These are phyloP conservation scores for Cephus cinctus DNA, from an alignment of 1,140 invertebrate genomes.

Conservation along the genomic window DNA sequence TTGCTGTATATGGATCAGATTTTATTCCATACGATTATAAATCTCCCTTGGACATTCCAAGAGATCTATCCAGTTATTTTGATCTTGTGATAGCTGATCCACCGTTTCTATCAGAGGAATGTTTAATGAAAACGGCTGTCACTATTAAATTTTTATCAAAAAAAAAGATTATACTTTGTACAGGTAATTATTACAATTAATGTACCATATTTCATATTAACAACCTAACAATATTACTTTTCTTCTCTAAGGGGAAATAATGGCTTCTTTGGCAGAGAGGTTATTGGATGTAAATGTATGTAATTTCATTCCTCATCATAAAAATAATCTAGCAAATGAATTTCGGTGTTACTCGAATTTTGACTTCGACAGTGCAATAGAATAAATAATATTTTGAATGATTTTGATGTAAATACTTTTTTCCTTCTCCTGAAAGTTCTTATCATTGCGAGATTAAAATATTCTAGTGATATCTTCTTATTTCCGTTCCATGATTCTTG, in stretches of 20 bases:
- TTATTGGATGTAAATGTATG: conserved; percentile 68
- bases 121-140: conserved; percentile 78
- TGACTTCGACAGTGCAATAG: conserved; percentile 58
- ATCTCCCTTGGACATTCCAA: conserved; percentile 69
- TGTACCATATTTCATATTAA: conserved; percentile 9
- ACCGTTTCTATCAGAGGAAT: conserved; percentile 92
- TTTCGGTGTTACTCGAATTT: conserved; percentile 91
- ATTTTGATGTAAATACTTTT: not conserved
- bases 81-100: conserved; percentile 91
- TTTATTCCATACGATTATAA: conserved; percentile 92
- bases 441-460: too few species aligned
- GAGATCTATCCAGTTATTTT: conserved; percentile 63
- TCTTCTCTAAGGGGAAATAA: conserved; percentile 66
- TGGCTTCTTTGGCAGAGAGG: conserved; percentile 67
- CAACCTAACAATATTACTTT: conserved; percentile 10
- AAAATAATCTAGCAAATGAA: conserved; percentile 89
- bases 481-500: too few species aligned
- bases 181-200: conserved; percentile 61
- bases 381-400: conserved; percentile 20
- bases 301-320: conserved; percentile 77
- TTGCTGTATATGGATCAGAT: conserved; percentile 75
- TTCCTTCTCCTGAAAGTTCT: too few species aligned
- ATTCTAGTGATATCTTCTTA: too few species aligned
- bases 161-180: conserved; percentile 85
- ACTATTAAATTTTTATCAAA: conserved; percentile 79